A percentile compares a stretch with the other conserved stretches of the same genome.
Conservation (phyloP, 2,888 invertebrate species). For the Eumacrocentrus americanus region DNA sequence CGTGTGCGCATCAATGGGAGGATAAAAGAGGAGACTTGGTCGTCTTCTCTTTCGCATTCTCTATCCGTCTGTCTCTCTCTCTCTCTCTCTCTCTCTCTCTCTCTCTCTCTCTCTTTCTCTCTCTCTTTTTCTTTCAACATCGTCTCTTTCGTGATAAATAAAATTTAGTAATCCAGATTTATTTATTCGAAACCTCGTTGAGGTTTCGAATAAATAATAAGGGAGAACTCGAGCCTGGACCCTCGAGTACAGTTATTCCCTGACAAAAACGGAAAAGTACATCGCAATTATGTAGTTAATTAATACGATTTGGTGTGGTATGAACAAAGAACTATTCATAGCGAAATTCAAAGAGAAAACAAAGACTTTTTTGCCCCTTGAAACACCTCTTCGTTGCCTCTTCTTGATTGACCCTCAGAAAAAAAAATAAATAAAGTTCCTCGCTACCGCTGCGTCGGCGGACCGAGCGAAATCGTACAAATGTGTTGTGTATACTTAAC, state of each 20-base stretch:
- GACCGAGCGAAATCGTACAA: conserved; percentile 60
- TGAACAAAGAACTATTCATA: too few relatives aligned
- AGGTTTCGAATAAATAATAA: neutral
- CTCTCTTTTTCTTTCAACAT: too few relatives aligned
- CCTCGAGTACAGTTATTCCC: conserved; percentile 25
- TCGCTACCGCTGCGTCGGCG: conserved; percentile 45
- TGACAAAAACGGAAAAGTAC: too few relatives aligned
- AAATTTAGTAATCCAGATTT: too few relatives aligned
- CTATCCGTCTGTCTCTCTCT: neutral
- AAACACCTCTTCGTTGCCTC: too few relatives aligned
- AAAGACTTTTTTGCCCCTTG: too few relatives aligned
- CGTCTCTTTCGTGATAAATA: too few relatives aligned
- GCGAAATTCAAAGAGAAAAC: conserved; percentile 18
- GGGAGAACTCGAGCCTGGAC: neutral
- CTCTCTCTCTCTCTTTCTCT: neutral
- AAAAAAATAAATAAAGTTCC: neutral
- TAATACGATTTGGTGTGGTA: too few relatives aligned
- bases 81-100: neutral
- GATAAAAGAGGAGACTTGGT: neutral
- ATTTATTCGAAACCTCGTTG: neutral
- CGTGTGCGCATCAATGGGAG: conserved; percentile 6
- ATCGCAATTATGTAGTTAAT: too few relatives aligned
- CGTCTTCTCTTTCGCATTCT: neutral
- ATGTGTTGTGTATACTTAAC: conserved; percentile 61
- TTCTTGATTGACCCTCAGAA: too few relatives aligned